Evolutionary conservation across 1,140 invertebrate species (phyloP).

Genomic region (Papilio dardanus): DNA sequence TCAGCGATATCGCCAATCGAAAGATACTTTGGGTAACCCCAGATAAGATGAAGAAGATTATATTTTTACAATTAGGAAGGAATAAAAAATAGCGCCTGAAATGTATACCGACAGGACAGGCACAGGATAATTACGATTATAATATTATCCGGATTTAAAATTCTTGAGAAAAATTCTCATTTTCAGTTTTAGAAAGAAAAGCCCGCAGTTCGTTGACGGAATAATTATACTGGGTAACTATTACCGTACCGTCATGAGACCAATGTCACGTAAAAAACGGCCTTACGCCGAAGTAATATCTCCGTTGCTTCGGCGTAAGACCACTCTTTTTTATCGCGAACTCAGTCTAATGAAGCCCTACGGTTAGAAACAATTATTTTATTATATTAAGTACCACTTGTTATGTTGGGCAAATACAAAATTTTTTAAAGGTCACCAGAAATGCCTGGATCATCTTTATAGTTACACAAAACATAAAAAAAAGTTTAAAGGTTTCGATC

Average conservation of each 20-base stretch:
- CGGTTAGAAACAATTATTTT: background rate
- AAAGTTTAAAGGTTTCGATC: too few species aligned
- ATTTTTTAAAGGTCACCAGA: too few species aligned
- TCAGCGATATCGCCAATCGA: too few species aligned
- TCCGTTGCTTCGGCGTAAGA: too few species aligned
- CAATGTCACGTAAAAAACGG: too few species aligned
- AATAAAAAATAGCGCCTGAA: background rate
- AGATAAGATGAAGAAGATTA: background rate
- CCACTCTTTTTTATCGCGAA: background rate
- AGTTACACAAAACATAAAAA: background rate
- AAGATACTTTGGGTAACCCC: too few species aligned
- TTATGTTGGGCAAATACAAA: too few species aligned
- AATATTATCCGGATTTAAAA: background rate
- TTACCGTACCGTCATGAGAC: background rate
- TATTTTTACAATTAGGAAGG: background rate
- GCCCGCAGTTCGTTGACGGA: background rate
- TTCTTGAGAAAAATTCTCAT: background rate
- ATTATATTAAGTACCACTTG: too few species aligned
- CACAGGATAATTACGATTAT: background rate
- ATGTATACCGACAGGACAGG: background rate
- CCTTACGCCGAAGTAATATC: too few species aligned
- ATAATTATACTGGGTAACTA: background rate
- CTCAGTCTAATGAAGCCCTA: background rate
- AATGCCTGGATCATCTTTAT: conserved; percentile 6
- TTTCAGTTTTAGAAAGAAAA: background rate